phyloP scores from a whole-genome alignment of 2,888 invertebrate species.

The Ichneumoninae sp. region DNA sequence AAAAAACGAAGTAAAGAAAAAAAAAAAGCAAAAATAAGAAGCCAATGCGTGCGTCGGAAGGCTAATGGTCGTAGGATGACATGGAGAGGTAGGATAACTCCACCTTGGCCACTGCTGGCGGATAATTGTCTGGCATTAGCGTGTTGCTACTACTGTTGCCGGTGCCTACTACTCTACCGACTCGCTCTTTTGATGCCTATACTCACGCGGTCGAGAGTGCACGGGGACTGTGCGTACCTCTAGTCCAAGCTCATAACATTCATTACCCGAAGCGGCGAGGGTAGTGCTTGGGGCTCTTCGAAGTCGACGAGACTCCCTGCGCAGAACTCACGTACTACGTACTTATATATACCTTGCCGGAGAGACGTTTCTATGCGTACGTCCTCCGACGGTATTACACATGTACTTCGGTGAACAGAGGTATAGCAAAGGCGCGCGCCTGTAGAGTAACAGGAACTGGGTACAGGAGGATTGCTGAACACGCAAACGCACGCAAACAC shows the following conservation, averaged over 20 bases:
- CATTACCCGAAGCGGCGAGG: slow-evolving; percentile 69
- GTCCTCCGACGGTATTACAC: slow-evolving; percentile 21
- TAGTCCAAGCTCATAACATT: slow-evolving; percentile 71
- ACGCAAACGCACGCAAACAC: slow-evolving; percentile 36
- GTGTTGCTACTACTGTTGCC: slow-evolving; percentile 57
- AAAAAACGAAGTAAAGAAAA: neutral
- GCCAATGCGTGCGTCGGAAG: slow-evolving; percentile 71
- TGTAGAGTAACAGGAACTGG: slow-evolving; percentile 41
- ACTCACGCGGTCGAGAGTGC: slow-evolving; percentile 49
- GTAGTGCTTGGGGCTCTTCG: slow-evolving; percentile 33
- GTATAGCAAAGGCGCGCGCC: slow-evolving; percentile 22
- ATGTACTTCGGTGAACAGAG: neutral
- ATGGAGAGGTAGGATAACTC: slow-evolving; percentile 68
- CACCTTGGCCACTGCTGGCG: slow-evolving; percentile 70
- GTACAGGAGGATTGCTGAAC: slow-evolving; percentile 29
- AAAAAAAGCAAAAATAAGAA: slow-evolving; percentile 27
- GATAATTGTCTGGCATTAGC: slow-evolving; percentile 78
- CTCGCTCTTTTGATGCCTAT: slow-evolving; percentile 53
- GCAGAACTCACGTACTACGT: slow-evolving; percentile 39
- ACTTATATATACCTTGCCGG: slow-evolving; percentile 3
- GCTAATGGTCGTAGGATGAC: slow-evolving; percentile 74
- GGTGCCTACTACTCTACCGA: slow-evolving; percentile 32
- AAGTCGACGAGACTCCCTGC: slow-evolving; percentile 40
- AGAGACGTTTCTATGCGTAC: slow-evolving; percentile 32
- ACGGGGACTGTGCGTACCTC: slow-evolving; percentile 59